Conservation (phyloP, 2,888 invertebrate genomes). For the Drosophila nr. fundita region DNA sequence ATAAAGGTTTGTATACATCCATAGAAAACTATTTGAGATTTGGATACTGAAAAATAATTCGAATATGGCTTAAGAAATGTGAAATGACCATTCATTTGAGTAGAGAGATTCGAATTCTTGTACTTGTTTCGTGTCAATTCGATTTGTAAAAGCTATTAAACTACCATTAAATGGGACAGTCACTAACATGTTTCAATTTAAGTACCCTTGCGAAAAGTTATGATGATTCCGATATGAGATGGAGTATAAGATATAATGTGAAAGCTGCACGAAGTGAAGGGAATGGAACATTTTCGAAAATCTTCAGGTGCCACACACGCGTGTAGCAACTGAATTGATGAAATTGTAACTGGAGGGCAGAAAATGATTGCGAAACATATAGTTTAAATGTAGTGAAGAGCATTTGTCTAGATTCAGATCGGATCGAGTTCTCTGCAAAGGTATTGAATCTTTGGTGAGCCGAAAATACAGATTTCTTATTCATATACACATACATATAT, state of each 20-base stretch:
- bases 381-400: not conserved
- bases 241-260: not conserved
- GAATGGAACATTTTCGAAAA: not conserved
- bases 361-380: not conserved
- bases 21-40: slow-evolving; percentile 34
- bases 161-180: slow-evolving; percentile 56
- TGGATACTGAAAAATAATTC: slow-evolving; percentile 16
- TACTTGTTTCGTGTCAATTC: slow-evolving; percentile 16
- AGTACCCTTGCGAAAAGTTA: slow-evolving; percentile 16
- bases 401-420: not conserved
- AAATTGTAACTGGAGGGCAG: not conserved
- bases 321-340: not conserved
- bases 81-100: not conserved
- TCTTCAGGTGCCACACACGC: not conserved
- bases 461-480: not conserved
- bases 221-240: not conserved
- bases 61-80: slow-evolving; percentile 2
- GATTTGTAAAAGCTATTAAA: slow-evolving; percentile 10
- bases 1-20: slow-evolving; percentile 37
- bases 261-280: not conserved
- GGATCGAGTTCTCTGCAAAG: slow-evolving; percentile 14
- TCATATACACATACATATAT: slow-evolving; percentile 2
- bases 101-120: slow-evolving; percentile 11
- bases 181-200: slow-evolving; percentile 23
- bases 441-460: slow-evolving; percentile 21